phyloP scores from a whole-genome alignment of 2,113 vertebrate species.

The Microtus pennsylvanicus region DNA sequence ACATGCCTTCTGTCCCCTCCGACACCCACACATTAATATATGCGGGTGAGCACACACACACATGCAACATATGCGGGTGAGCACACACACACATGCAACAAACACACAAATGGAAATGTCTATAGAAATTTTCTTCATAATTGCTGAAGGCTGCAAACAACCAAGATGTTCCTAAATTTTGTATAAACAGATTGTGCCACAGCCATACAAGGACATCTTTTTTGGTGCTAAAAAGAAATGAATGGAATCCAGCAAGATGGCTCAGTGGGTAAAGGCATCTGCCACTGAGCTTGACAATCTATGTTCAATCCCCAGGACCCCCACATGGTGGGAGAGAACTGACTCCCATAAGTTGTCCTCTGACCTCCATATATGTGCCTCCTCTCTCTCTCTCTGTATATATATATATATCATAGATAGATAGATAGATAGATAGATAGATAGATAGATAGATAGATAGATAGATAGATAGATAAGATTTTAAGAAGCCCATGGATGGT shows the following conservation, averaged over 20 bases:
- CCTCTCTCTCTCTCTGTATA: not conserved
- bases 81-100: not conserved
- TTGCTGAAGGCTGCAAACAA: not conserved
- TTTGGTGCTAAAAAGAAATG: not conserved
- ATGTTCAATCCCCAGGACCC: not conserved
- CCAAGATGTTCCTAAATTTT: not conserved
- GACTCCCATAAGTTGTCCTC: not conserved
- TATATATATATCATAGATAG: too few species aligned
- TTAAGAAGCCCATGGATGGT: not conserved
- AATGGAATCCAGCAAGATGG: not conserved
- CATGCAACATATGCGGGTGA: too few species aligned
- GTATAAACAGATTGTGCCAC: not conserved
- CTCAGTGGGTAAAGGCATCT: not conserved
- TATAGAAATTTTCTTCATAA: not conserved
- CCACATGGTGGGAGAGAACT: not conserved
- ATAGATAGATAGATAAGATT: not conserved
- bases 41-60: too few species aligned
- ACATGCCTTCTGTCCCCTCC: too few species aligned
- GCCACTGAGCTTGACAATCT: not conserved
- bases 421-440: too few species aligned
- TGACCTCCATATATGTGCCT: not conserved
- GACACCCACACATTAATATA: not conserved
- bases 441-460: rapidly evolving
- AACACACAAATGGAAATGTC: not conserved
- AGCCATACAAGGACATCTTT: not conserved